Conservation (phyloP, 2,797 vertebrate genomes). For the Pristis pectinata region DNA sequence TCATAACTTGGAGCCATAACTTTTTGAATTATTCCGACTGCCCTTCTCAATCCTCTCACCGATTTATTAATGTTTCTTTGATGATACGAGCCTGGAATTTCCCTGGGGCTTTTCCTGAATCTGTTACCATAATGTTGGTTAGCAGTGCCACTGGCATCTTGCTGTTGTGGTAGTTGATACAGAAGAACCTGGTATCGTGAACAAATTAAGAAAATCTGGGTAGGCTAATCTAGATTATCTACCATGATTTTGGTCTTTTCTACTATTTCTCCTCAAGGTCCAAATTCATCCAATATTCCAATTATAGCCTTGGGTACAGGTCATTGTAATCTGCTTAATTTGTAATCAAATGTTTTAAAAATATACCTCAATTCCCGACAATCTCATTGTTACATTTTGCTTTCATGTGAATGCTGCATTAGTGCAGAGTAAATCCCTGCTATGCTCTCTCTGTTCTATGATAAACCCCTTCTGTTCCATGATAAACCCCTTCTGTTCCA, state of each 20-base stretch:
- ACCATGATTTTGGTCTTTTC: background rate
- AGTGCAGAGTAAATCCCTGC: background rate
- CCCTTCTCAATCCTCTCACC: background rate
- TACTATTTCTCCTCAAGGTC: background rate
- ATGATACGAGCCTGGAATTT: background rate
- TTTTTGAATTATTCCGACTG: background rate
- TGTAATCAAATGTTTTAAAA: background rate
- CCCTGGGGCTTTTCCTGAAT: background rate
- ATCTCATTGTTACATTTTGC: background rate
- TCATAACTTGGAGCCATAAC: background rate
- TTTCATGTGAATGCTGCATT: background rate
- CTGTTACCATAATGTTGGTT: background rate
- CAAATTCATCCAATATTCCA: background rate
- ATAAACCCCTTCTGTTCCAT: background rate
- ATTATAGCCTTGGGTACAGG: no score
- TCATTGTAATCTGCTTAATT: background rate
- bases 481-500: background rate
- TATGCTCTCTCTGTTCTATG: no score
- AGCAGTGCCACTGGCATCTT: background rate
- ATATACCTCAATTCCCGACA: background rate
- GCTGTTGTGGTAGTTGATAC: background rate
- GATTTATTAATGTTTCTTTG: background rate
- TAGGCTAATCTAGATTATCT: background rate
- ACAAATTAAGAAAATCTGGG: background rate
- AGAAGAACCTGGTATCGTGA: background rate